Evolutionary conservation across 2,113 vertebrate genomes (phyloP), one percentile per base, ranked within the genome.

Genomic region (Etia nguti): DNA sequence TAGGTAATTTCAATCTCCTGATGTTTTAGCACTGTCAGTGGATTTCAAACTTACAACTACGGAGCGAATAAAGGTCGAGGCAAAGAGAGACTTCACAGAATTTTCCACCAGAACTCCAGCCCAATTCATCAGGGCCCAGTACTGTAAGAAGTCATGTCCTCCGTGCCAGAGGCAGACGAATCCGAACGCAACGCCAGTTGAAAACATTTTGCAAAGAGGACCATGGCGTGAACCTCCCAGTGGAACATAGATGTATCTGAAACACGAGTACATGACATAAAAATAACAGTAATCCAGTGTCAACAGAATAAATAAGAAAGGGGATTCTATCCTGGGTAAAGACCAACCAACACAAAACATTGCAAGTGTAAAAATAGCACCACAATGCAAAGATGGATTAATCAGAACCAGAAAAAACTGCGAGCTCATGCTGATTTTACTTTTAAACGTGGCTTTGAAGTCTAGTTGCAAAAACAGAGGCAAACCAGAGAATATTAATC

Each of bases 131-230:
- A 95, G 68, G 0, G 98, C 98, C 99, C 99, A 99, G 95, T 95
- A 97, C 95, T 96, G 97, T 56, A 99, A 92, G 90, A 99, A 98
- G 92, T 97, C 97, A 20, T 98, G 96, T 77, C 97, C 97, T 10
- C 99, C 99, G 0, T 99, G 99, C 99, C 99, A 99, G 86, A 97
- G 97, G 94, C 97, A 98, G 90, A 99, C 97, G 16, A 99, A 99
- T 1, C 97, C 96, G 29, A 99, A 99, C 0, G 98, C 97, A 56
- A 98, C 92, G 1, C 97, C 97, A 1, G 97, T 97, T 85, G 98
- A 98, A 9, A 98, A 73, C 13, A 98, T 86, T 6, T 94, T 97
- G 87, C 95, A 95, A 73, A 97, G 88, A 9, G 88, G 80, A 20
- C 97, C 98, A 1, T 93, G 94, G 22, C 89, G 97, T 26, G 98